phyloP scores from a whole-genome alignment of 23 tunicate genomes.

The Corella eumyota region DNA sequence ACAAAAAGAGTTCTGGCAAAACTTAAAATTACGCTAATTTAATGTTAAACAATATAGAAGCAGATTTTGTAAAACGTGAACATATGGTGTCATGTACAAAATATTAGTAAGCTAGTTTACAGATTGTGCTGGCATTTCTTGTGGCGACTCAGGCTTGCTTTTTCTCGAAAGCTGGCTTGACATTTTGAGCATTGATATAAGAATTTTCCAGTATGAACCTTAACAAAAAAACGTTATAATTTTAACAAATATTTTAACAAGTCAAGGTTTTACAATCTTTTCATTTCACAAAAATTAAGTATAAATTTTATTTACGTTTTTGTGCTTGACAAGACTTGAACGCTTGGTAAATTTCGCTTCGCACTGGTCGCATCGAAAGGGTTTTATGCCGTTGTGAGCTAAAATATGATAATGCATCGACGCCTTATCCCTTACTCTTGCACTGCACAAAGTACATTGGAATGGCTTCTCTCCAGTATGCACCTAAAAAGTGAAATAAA shows the following conservation, averaged over 20 bases:
- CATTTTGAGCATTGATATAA: slow-evolving; percentile 43
- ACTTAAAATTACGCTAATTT: too few species aligned
- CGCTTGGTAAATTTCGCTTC: slow-evolving; percentile 50
- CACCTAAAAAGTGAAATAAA: slow-evolving; percentile 12
- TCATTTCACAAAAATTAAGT: background rate
- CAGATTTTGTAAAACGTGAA: too few species aligned
- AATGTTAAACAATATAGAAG: too few species aligned
- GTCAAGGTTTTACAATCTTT: background rate
- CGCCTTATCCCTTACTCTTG: slow-evolving; percentile 51
- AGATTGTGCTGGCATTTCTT: slow-evolving; percentile 31
- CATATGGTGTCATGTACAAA: too few species aligned
- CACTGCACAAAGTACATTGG: slow-evolving; percentile 39
- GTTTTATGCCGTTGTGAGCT: slow-evolving; percentile 51
- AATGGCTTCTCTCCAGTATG: slow-evolving; percentile 58
- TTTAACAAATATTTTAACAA: background rate
- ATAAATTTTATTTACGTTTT: slow-evolving; percentile 25
- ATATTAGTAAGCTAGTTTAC: too few species aligned
- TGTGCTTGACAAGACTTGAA: slow-evolving; percentile 50
- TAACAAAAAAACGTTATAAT: background rate
- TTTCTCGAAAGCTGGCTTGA: slow-evolving; percentile 54
- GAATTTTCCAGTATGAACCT: slow-evolving; percentile 37
- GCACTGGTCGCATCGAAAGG: slow-evolving; percentile 55
- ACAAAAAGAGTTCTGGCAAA: too few species aligned
- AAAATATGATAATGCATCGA: slow-evolving; percentile 54
- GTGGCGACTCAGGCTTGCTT: slow-evolving; percentile 51